Percentiles rank a stretch among this genome's conserved stretches.
phyloP scores from a whole-genome alignment of 2,113 vertebrate genomes.

The Melozone crissalis region DNA sequence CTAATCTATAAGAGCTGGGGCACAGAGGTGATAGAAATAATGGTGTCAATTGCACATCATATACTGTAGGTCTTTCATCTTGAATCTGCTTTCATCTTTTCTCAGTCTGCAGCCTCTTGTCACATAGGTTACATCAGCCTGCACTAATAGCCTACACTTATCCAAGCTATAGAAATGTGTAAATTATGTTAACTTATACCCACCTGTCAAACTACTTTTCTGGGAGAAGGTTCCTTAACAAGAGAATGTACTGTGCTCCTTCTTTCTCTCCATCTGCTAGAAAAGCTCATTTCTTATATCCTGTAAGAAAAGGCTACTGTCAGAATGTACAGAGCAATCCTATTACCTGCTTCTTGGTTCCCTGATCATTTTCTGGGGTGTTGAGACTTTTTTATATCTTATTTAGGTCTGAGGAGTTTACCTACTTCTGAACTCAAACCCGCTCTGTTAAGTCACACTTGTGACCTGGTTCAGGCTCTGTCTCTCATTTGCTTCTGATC shows the following conservation, averaged over 20 bases:
- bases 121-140: not conserved
- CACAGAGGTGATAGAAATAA: not conserved
- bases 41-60: not conserved
- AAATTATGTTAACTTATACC: not conserved
- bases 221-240: not conserved
- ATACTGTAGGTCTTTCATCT: slow-evolving; percentile 16
- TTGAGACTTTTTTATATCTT: rapidly evolving
- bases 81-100: slow-evolving; percentile 37
- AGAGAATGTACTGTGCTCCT: not conserved
- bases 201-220: not conserved
- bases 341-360: not conserved
- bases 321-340: not conserved
- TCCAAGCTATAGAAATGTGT: slow-evolving; percentile 3
- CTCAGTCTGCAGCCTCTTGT: slow-evolving; percentile 20
- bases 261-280: not conserved
- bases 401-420: not conserved
- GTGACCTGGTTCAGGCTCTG: not conserved
- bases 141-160: slow-evolving; percentile 16
- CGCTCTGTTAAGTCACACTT: rapidly evolving
- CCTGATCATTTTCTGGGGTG: not conserved
- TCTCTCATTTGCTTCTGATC: not conserved
- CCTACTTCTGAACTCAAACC: not conserved
- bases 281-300: not conserved
- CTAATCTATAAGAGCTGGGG: not conserved
- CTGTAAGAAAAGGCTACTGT: not conserved